These are phyloP conservation scores for Archivesica marissinica DNA, from an alignment of 1,140 invertebrate species.

Conservation along the genomic window DNA sequence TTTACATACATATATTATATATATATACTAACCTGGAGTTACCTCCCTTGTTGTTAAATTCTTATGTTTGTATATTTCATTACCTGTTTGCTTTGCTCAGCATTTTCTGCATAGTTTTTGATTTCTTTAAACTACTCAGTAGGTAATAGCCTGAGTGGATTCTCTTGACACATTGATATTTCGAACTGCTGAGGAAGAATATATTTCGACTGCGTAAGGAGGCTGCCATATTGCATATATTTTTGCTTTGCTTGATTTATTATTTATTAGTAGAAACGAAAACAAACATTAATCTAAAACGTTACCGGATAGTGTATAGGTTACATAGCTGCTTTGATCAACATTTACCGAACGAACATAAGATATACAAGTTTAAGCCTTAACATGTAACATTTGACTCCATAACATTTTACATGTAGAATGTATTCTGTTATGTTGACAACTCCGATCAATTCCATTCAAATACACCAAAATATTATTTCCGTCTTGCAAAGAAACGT, in stretches of 20 bases:
- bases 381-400: too few species aligned
- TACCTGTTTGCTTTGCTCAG: conserved; percentile 16
- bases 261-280: too few species aligned
- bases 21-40: neutral
- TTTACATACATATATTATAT: neutral
- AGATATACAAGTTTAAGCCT: too few species aligned
- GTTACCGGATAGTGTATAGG: too few species aligned
- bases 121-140: neutral
- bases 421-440: neutral
- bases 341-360: too few species aligned
- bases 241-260: neutral
- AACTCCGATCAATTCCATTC: neutral
- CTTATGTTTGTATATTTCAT: neutral
- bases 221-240: conserved; percentile 18
- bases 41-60: conserved; percentile 2
- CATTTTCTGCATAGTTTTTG: conserved; percentile 27
- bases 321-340: too few species aligned
- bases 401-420: too few species aligned
- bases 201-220: neutral
- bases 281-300: too few species aligned
- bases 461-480: too few species aligned
- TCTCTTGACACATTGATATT: neutral
- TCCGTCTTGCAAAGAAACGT: neutral
- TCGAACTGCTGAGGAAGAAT: neutral
- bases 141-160: neutral